Evolutionary conservation across 2,888 invertebrate species (phyloP).

Genomic region (Hyalella azteca): DNA sequence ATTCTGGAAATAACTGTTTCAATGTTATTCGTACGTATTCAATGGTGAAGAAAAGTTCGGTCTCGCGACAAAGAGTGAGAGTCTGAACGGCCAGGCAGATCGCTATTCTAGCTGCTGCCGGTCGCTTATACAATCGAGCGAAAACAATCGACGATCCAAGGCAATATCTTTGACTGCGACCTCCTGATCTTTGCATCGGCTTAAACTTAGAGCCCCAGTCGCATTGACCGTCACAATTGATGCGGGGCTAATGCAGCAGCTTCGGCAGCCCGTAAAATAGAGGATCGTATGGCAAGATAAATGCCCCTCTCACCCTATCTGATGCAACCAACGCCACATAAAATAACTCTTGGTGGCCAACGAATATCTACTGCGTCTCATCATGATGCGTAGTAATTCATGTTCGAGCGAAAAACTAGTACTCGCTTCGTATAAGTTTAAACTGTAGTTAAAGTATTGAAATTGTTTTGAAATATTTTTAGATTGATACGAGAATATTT

Average conservation of each 20-base stretch:
- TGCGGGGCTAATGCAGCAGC: conserved; percentile 7
- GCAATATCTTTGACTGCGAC: conserved; percentile 29
- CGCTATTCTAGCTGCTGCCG: too few species aligned
- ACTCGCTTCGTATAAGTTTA: too few species aligned
- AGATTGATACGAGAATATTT: too few species aligned
- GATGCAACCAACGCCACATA: conserved; percentile 1
- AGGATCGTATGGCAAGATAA: conserved; percentile 1
- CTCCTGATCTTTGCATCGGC: conserved; percentile 20
- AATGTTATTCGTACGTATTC: conserved; percentile 13
- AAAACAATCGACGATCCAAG: conserved; percentile 22
- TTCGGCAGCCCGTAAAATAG: conserved; percentile 30
- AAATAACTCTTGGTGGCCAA: too few species aligned
- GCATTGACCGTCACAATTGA: conserved; percentile 10
- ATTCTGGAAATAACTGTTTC: background rate
- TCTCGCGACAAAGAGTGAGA: background rate
- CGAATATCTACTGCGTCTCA: too few species aligned
- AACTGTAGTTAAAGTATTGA: too few species aligned
- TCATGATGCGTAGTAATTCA: too few species aligned
- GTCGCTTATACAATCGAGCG: conserved; percentile 29
- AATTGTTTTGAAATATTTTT: too few species aligned
- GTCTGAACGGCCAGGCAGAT: too few species aligned
- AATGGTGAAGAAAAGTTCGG: background rate
- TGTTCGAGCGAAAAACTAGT: too few species aligned
- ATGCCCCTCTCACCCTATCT: background rate
- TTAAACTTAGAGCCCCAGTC: conserved; percentile 7